These are phyloP conservation scores for Panonychus citri DNA, from an alignment of 1,140 invertebrate genomes.

Conservation along the genomic window DNA sequence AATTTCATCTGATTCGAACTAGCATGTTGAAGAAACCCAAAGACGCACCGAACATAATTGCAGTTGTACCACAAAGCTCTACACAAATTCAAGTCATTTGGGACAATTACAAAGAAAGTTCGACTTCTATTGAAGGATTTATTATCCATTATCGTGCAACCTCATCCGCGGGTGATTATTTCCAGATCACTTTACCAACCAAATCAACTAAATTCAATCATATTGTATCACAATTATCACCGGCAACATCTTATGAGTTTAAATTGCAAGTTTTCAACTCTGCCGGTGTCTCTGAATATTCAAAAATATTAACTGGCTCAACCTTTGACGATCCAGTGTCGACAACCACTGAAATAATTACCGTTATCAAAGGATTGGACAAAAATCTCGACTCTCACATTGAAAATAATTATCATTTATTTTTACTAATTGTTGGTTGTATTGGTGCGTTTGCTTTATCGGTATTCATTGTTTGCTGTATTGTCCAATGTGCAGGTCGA, in stretches of 20 bases:
- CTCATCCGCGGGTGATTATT: conserved; percentile 51
- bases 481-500: background rate
- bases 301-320: conserved; percentile 43
- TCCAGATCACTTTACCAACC: conserved; percentile 44
- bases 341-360: conserved; percentile 21
- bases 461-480: conserved; percentile 4
- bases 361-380: background rate
- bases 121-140: conserved; percentile 39
- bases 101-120: background rate
- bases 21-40: background rate
- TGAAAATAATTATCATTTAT: conserved; percentile 16
- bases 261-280: conserved; percentile 76
- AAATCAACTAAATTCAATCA: conserved; percentile 38
- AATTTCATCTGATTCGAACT: conserved; percentile 12
- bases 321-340: conserved; percentile 23
- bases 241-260: conserved; percentile 63
- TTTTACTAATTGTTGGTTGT: background rate
- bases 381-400: background rate
- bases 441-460: background rate
- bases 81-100: background rate
- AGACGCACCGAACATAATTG: background rate
- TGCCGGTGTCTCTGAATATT: conserved; percentile 60
- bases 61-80: background rate
- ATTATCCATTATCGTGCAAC: conserved; percentile 65
- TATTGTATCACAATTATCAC: conserved; percentile 44